Evolutionary conservation across 37 sponge, comb jelly and placozoan species (phyloP).

Genomic region (Halichondria panicea): DNA sequence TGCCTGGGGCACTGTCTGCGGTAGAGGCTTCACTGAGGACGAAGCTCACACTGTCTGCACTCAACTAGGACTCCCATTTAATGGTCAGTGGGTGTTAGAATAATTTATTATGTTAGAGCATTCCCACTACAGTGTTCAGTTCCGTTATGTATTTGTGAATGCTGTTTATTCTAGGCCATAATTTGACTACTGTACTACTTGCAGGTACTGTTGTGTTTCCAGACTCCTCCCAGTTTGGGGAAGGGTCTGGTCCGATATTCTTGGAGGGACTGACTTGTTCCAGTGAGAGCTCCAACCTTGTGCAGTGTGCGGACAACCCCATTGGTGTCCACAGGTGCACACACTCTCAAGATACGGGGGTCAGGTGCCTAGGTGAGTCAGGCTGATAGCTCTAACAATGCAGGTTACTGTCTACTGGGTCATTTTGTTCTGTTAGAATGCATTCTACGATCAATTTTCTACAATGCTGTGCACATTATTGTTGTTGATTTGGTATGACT

Average conservation of each 20-base stretch:
- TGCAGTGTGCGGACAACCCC: slow-evolving; percentile 2
- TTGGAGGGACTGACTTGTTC: slow-evolving; percentile 14
- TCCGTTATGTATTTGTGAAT: no score
- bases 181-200: no score
- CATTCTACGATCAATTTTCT: neutral
- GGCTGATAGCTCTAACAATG: neutral
- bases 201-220: slow-evolving; percentile 9
- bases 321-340: slow-evolving; percentile 38
- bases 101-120: neutral
- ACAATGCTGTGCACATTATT: neutral
- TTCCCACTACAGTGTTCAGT: no score
- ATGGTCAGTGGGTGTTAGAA: slow-evolving; percentile 2
- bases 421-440: neutral
- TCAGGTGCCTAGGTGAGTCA: slow-evolving; percentile 39
- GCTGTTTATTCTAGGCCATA: no score
- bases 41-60: slow-evolving; percentile 53
- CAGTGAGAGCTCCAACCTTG: neutral
- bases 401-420: neutral
- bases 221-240: slow-evolving; percentile 21
- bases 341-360: slow-evolving; percentile 64
- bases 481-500: neutral
- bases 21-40: slow-evolving; percentile 32
- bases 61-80: slow-evolving; percentile 34
- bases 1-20: slow-evolving; percentile 64
- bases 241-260: slow-evolving; percentile 31